A percentile compares a stretch with the other conserved stretches of the same genome.
Conservation (phyloP, 1,140 invertebrate genomes). For the Drosophila paulistorum region DNA sequence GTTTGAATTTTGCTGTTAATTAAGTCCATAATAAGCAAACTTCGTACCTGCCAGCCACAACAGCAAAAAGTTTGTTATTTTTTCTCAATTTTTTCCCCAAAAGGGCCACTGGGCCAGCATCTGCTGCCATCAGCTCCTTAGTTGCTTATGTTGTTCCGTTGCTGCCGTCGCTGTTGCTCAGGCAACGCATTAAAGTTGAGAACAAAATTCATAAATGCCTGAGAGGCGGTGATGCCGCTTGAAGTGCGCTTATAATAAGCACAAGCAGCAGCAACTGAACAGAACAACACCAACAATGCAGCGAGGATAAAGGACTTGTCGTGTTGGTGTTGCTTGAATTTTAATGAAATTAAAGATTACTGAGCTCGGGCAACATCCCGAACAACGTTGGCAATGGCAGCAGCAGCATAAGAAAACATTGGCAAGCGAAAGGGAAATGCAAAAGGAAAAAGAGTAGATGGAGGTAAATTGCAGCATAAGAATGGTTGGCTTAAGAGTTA, state of each 20-base stretch:
- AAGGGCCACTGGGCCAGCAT: constrained; percentile 31
- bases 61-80: constrained; percentile 6
- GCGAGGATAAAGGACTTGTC: constrained; percentile 48
- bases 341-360: constrained; percentile 80
- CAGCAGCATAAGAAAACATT: constrained; percentile 24
- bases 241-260: constrained; percentile 45
- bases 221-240: constrained; percentile 50
- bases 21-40: constrained; percentile 38
- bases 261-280: constrained; percentile 51
- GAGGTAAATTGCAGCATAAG: background rate
- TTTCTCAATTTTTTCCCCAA: background rate
- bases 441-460: background rate
- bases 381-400: constrained; percentile 14
- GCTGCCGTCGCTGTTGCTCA: constrained; percentile 6
- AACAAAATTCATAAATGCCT: constrained; percentile 77
- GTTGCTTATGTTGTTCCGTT: background rate
- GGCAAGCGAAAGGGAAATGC: background rate
- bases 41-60: constrained; percentile 9
- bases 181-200: constrained; percentile 64
- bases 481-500: constrained; percentile 7
- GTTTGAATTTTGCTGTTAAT: constrained; percentile 43
- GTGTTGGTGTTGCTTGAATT: constrained; percentile 55
- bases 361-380: constrained; percentile 49
- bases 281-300: constrained; percentile 33
- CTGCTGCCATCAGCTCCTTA: background rate